phyloP scores from a whole-genome alignment of 2,888 invertebrate species.

The Acheta domesticus region DNA sequence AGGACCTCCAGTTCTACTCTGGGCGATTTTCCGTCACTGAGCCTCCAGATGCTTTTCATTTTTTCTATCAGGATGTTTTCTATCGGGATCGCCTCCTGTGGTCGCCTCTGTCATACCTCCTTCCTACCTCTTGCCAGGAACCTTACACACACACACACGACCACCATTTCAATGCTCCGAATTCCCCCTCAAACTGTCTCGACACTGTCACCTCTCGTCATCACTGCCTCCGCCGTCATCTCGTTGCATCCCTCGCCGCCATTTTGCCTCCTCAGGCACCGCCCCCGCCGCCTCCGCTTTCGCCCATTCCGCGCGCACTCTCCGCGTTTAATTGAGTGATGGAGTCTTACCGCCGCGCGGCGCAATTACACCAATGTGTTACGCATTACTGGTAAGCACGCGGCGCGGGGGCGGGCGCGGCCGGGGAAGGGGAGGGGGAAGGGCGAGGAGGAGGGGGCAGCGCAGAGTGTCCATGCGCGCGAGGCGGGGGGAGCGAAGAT shows the following conservation, averaged over 20 bases:
- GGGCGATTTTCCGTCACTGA: too few species aligned
- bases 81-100: too few species aligned
- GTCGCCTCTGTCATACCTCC: too few species aligned
- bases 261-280: too few species aligned
- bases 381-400: not conserved
- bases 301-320: not conserved
- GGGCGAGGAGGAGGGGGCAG: not conserved
- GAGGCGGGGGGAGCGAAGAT: not conserved
- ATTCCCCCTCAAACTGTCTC: not conserved
- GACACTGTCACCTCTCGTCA: not conserved
- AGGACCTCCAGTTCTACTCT: too few species aligned
- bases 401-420: not conserved
- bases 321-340: not conserved
- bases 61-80: too few species aligned
- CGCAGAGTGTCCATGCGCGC: not conserved
- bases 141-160: too few species aligned
- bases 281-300: not conserved
- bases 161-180: too few species aligned
- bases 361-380: constrained; percentile 3
- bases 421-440: not conserved
- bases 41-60: too few species aligned
- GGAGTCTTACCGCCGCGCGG: not conserved
- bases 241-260: not conserved
- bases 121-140: too few species aligned
- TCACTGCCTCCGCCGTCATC: not conserved